Base-by-base conservation (phyloP, 2,888 invertebrate genomes). In the Leptinotarsa tumamoca region DNA sequence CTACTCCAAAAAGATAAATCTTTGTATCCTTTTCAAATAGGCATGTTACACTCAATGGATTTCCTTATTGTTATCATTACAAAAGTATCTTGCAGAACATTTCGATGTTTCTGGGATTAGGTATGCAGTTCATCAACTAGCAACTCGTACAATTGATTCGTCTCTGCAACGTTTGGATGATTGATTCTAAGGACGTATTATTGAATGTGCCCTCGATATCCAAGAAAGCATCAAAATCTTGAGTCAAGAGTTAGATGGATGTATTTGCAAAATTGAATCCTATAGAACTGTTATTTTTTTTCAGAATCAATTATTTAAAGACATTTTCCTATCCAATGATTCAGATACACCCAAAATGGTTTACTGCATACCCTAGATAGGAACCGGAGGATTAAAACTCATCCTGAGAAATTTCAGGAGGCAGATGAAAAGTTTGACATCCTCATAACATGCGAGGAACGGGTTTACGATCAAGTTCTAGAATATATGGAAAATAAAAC, bases 401-500 rank as follows among this genome's bases (percentile, higher is more conserved):
- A 92, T 77, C 99, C 99, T 2, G 98, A 99, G 89, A 92, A 95
- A 83, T 99, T 99, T 90, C 99, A 99, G 89, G 91, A 92, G 14
- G 94, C 94, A 79, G 91, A 91, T 80, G 97, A 98, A 79, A 93
- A 94, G 85, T 99, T 99, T 89, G 98, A 99, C 90, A 94, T 99
- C 72, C 92, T 99, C 76, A 94, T 99, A 82, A 98, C 98, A 0
- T 97, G 98, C 86, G 99, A 99, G 89, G 99, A 99, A 88, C 91
- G 99, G 82, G 99, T 99, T 0, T 99, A 98, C 88, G 99, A 99
- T 89, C 98, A 99, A 91, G 97, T 99, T 23, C 91, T 98, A 72
- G 97, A 98, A 89, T 96, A 95, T 92, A 94, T 97, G 92, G 96
- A 97, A 82, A 93, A 92, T 50, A 91, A 95, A 85, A 92, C 94